Evolutionary conservation across 2,113 vertebrate species (phyloP), one percentile per base, ranked within the genome.

Genomic region (Rhabdomys dilectus): DNA sequence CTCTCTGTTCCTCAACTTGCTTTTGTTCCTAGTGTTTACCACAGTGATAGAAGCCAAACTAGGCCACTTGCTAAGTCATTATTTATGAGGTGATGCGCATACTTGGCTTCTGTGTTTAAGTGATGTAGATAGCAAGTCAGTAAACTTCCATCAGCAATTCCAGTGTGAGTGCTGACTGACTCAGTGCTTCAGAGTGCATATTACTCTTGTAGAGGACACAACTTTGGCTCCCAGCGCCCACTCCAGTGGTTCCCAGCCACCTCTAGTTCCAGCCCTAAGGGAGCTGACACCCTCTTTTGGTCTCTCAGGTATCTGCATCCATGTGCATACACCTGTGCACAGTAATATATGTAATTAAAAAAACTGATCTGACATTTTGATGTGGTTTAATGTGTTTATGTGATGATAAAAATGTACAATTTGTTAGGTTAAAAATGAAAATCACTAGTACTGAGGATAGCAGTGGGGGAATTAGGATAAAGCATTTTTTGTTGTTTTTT

Each of bases 371-470:
- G 64, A 66, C 3, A 31, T 66, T 81, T 60, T 82, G 45, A 31
- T 51, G 58, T 82, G 53, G 72, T 91, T 73, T 96, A 80, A 58
- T 24, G n/a, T n/a, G n/a, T n/a, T n/a, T n/a, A n/a, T n/a, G n/a
- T n/a, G n/a, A n/a, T n/a, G n/a, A n/a, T n/a, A n/a, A n/a, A n/a
- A n/a, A n/a, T n/a, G 4, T 29, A 66, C n/a, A 51, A 84, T 5
- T 68, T 94, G 70, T 45, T n/a, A 22, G 42, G 42, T 36, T 82
- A 39, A 82, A 73, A 78, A 94, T 12, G 17, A 62, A 51, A 70
- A 68, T 34, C 7, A 36, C 24, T 48, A 75, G 39, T 45, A 64
- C 24, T 16, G 19, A 84, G 31, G 26, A 26, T 0, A 34, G 36
- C 13, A 42, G 12, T 29, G 12, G 31, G 16, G 15, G 11, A 60